Base-by-base conservation (phyloP, 2,113 vertebrate genomes). In the Eretmochelys imbricata region DNA sequence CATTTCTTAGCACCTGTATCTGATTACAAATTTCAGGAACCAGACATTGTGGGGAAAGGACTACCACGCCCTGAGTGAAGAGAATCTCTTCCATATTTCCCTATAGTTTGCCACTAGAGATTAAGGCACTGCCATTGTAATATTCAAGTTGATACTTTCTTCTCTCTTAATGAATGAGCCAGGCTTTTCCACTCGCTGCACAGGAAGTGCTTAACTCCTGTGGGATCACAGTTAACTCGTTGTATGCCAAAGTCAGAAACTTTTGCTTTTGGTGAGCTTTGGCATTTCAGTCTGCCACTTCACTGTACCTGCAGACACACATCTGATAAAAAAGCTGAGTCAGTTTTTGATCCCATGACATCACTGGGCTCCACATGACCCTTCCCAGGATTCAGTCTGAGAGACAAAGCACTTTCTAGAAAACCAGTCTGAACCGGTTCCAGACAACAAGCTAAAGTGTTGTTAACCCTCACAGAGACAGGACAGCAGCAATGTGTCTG, bases 341-440 rank as follows among this genome's bases (percentile, higher is more conserved):
- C 98, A 98, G 98, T 98, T 98, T 98, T 97, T 98, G 98, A 97
- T 98, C 98, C 96, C 92, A 97, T 99, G 99, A 99, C 98, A 99
- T 99, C 98, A 98, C 97, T 98, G 97, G 97, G 98, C 98, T 98
- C 98, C 98, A 98, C 98, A 98, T 99, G 98, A 99, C 98, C 98
- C 98, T 98, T 99, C 98, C 98, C 98, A 99, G 98, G 98, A 99
- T 99, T 98, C 98, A 98, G 98, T 97, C 94, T 97, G 98, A 98
- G 97, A 98, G 98, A 99, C 98, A 99, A 99, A 99, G 98, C 97
- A 98, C 98, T 98, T 99, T 98, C 98, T 98, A 96, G 98, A 99
- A 99, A 99, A 99, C 99, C 98, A 98, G 99, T 98, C 98, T 98
- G 97, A 99, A 99, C 99, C 98, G 98, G 99, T 98, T 95, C 98